phyloP scores from a whole-genome alignment of 1,140 invertebrate species.

The Brachionus asplanchnoidis region DNA sequence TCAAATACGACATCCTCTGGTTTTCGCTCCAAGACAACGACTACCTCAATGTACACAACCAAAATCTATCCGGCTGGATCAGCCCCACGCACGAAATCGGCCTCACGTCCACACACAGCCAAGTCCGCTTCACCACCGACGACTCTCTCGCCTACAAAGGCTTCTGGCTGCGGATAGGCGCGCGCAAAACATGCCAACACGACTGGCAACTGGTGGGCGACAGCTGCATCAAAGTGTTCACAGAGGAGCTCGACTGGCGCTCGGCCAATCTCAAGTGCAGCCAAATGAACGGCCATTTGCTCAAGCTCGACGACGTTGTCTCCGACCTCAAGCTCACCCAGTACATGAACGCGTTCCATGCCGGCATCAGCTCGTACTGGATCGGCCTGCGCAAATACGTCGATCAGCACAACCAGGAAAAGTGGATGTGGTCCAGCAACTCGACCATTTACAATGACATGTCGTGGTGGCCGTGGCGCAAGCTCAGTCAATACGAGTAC shows the following conservation, averaged over 20 bases:
- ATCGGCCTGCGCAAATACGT: conserved; percentile 30
- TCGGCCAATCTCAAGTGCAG: conserved; percentile 26
- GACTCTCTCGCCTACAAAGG: conserved; percentile 26
- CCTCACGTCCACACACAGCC: background rate
- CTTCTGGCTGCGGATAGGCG: conserved; percentile 14
- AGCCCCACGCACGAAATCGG: conserved; percentile 22
- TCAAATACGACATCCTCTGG: background rate
- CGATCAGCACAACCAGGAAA: conserved; percentile 38
- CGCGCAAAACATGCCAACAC: conserved; percentile 7
- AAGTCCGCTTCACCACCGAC: conserved; percentile 12
- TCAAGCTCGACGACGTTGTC: conserved; percentile 25
- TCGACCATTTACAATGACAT: conserved; percentile 37
- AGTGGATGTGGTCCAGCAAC: conserved; percentile 39
- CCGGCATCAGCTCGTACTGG: conserved; percentile 19
- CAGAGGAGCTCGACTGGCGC: background rate
- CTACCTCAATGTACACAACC: background rate
- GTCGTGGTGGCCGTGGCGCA: conserved; percentile 39
- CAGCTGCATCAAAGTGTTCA: conserved; percentile 34
- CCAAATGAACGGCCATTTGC: conserved; percentile 28
- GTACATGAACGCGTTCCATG: conserved; percentile 23
- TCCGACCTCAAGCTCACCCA: conserved; percentile 1
- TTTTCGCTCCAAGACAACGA: conserved; percentile 40
- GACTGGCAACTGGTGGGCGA: conserved; percentile 33
- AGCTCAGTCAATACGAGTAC: background rate
- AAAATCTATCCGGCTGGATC: conserved; percentile 9